Base-by-base conservation (phyloP, 30 jellyfish, hydroid and myxozoan genomes). In the Hydractinia echinata region DNA sequence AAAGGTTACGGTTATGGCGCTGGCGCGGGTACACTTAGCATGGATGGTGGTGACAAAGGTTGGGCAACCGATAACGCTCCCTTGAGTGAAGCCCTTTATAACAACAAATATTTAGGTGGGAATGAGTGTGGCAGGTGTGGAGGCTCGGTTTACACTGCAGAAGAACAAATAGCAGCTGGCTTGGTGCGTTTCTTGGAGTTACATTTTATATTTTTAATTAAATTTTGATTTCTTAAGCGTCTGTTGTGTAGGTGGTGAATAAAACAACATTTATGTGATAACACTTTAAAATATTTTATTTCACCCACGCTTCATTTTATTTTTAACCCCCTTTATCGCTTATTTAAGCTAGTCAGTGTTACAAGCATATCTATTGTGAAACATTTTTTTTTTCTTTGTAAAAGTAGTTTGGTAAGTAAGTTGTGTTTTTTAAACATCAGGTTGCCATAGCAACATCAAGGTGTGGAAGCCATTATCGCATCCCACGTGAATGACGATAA, bases 1-100 rank as follows among this genome's bases (percentile, higher is more conserved):
- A 93, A 87, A 76, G 99, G 99, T n/a, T 93, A 93, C 67, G 99
- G 99, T n/a, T 93, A 52, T 67, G 99, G 99, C 20, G 94, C 96
- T 9, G 99, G 99, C 4, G 99, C 99, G 44, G 99, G 99, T 55
- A 54, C 97, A 6, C 83, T 93, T 76, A 92, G 88, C 79, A 91
- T 89, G 97, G 95, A 85, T 62, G 97, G 93, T 2, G 95, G 95
- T 16, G 84, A 81, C 44, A 68, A 53, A 6, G 74, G 74, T 2
- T 60, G 67, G 53, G 73, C 76, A 39, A 55, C 58, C 10, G 72
- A 83, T 76, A 76, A 83, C 66, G 96, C 87, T 50, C 81, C 88
- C 3, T 77, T 76, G 20, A 64, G 39, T 64, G 74, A 64, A 51
- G 77, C 70, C 4, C 85, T 79, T 50, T 79, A 79, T 15, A 64